Base-by-base conservation (phyloP, 1,140 invertebrate species). In the Drosophila kepulauana region DNA sequence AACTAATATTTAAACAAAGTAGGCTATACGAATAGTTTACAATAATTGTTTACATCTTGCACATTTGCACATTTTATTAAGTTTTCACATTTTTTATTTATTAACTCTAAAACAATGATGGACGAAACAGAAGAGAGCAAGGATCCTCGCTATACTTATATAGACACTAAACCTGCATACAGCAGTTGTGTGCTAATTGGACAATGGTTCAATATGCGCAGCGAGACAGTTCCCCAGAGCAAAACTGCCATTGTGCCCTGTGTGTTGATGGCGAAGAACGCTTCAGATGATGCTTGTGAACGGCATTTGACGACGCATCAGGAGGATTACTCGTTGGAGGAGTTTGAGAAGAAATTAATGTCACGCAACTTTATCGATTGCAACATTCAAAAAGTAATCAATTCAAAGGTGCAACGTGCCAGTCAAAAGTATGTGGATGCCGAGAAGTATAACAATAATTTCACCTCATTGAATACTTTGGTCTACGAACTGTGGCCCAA, bases 391-490 rank as follows among this genome's bases (percentile, higher is more conserved):
- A 1, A 58, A 54, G n/a, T 58, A 13, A n/a, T n/a, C 1, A 77
- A 73, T 13, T 63, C 16, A 0, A 46, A 49, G 41, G 15, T 25
- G 2, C 69, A 73, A 28, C 64, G 41, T 1, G 6, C 54, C 2
- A 61, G 30, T 11, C 7, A 43, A 0, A 61, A 65, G 4, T 20
- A 13, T n/a, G 0, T 62, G n/a, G 56, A 80, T 33, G 61, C 28
- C n/a, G 75, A 75, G 15, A 46, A 64, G 28, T 78, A 51, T 15
- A 20, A 25, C 2, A 38, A 49, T 2, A 87, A 87, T 33, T 87
- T 54, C 46, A 88, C 80, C 8, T 58, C 84, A 0, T 38, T 66
- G n/a, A 71, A 74, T 45, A 68, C 69, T 0, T 48, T 87, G n/a
- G 33, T 71, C 0, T 89, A 75, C 25, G 63, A 80, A 3, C 43